Evolutionary conservation across 1,140 invertebrate genomes (phyloP).

Genomic region (Drosophila burlai): DNA sequence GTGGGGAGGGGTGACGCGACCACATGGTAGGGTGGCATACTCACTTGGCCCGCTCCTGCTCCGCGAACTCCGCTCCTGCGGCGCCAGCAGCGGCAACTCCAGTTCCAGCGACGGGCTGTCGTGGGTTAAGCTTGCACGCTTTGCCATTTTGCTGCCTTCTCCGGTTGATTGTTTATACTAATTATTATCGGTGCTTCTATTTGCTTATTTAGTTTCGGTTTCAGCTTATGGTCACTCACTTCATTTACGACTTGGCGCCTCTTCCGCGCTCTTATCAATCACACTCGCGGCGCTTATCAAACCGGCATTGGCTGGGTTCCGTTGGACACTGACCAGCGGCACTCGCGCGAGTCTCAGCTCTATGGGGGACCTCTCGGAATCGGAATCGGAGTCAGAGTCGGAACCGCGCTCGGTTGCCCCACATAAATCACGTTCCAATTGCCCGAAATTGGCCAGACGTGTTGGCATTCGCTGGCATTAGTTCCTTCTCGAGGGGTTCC

Average conservation of each 20-base stretch:
- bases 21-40: conserved; percentile 35
- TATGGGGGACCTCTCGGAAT: conserved; percentile 24
- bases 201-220: conserved; percentile 14
- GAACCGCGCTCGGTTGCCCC: conserved; percentile 45
- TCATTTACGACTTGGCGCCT: conserved; percentile 69
- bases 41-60: conserved; percentile 62
- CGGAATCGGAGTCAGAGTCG: conserved; percentile 18
- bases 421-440: conserved; percentile 77
- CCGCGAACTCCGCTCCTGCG: conserved; percentile 57
- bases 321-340: conserved; percentile 16
- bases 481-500: conserved; percentile 19
- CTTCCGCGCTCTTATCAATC: conserved; percentile 55
- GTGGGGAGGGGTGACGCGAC: conserved; percentile 1
- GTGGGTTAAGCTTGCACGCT: conserved; percentile 51
- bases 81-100: conserved; percentile 58
- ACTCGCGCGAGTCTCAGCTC: background rate
- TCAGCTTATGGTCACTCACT: too few relatives aligned
- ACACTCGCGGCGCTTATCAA: conserved; percentile 42
- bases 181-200: conserved; percentile 47
- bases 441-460: conserved; percentile 67
- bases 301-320: conserved; percentile 48
- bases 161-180: conserved; percentile 38
- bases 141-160: conserved; percentile 46
- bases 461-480: conserved; percentile 62
- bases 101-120: conserved; percentile 49